phyloP scores from a whole-genome alignment of 1,140 invertebrate genomes.

The Drosophila sechellia region DNA sequence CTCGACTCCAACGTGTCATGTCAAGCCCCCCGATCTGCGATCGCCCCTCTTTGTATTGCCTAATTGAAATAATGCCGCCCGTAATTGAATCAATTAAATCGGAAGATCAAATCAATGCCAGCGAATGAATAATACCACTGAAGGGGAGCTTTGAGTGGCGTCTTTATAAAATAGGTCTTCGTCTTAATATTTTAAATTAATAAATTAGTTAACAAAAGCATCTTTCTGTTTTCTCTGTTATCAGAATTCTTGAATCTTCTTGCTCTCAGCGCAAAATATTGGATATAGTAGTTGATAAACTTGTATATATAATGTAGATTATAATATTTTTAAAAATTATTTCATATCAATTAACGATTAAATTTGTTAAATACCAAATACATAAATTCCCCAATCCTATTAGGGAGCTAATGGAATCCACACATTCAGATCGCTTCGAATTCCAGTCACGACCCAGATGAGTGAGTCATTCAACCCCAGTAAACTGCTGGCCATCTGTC shows the following conservation, averaged over 20 bases:
- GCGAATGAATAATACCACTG: conserved; percentile 21
- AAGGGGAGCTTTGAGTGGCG: not conserved
- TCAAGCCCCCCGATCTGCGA: not conserved
- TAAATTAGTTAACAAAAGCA: not conserved
- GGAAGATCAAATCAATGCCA: conserved; percentile 26
- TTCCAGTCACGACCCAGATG: conserved; percentile 2
- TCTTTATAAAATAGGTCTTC: too few relatives aligned
- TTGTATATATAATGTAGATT: too few relatives aligned
- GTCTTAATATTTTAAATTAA: not conserved
- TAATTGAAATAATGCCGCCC: conserved; percentile 43
- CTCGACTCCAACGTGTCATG: conserved; percentile 35
- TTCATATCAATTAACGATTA: not conserved
- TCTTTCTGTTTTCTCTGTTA: too few relatives aligned
- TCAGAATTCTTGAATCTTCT: too few relatives aligned
- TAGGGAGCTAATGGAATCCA: not conserved
- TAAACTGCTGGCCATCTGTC: conserved; percentile 10
- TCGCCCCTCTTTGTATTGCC: not conserved
- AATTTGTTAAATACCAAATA: not conserved
- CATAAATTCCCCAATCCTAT: not conserved
- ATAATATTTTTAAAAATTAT: too few relatives aligned
- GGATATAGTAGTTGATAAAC: not conserved
- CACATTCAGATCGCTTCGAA: not conserved
- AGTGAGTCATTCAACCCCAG: conserved; percentile 6
- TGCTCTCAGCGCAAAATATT: too few relatives aligned
- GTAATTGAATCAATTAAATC: conserved; percentile 50